These are phyloP conservation scores for Acipenser transmontanus DNA, from an alignment of 2,797 vertebrate genomes.

Conservation along the genomic window DNA sequence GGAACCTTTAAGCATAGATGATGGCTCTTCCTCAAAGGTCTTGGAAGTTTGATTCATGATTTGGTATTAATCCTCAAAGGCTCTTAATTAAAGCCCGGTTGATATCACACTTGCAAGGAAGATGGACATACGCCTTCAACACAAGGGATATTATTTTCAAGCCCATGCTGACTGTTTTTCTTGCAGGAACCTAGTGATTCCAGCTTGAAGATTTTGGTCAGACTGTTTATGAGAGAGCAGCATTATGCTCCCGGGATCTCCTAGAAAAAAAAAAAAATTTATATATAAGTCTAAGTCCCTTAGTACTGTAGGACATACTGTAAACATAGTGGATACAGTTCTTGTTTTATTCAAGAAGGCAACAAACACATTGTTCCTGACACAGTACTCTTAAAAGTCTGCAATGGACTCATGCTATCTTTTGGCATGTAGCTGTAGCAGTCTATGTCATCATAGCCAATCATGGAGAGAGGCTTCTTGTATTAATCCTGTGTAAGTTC, in stretches of 20 bases:
- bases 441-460: too few species aligned
- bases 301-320: too few species aligned
- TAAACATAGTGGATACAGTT: not conserved
- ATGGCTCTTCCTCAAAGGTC: slow-evolving; percentile 7
- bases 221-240: slow-evolving; percentile 14
- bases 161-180: not conserved
- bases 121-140: slow-evolving; percentile 5
- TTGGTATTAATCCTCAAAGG: not conserved
- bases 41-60: not conserved
- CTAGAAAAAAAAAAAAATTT: not conserved
- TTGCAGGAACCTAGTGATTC: slow-evolving; percentile 6
- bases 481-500: too few species aligned
- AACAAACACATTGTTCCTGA: not conserved
- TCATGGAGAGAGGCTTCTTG: too few species aligned
- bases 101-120: slow-evolving; percentile 3
- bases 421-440: not conserved
- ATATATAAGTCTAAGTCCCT: too few species aligned
- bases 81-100: slow-evolving; percentile 7
- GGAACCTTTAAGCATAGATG: not conserved
- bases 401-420: not conserved
- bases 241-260: slow-evolving; percentile 10
- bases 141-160: not conserved
- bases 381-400: slow-evolving; percentile 7
- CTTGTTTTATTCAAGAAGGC: not conserved
- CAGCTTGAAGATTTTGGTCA: slow-evolving; percentile 7